Evolutionary conservation across 2,113 vertebrate species (phyloP).

Genomic region (Falco punctatus): DNA sequence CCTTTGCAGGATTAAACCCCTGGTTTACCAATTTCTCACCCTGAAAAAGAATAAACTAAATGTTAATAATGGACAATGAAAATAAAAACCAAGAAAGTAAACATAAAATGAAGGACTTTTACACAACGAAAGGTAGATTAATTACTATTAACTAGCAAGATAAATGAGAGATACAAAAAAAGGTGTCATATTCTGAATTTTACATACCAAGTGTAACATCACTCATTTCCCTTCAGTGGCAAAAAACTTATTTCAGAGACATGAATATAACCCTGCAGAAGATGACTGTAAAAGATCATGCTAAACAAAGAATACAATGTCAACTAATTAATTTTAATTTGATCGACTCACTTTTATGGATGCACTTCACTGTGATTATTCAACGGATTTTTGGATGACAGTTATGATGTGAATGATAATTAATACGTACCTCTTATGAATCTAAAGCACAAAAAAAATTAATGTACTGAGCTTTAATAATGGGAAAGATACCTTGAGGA

Average conservation of each 20-base stretch:
- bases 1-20: background rate
- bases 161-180: background rate
- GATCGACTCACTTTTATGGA: background rate
- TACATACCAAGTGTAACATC: background rate
- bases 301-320: background rate
- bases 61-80: background rate
- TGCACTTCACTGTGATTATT: constrained; percentile 1
- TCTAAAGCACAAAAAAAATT: background rate
- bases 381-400: background rate
- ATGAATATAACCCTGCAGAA: background rate
- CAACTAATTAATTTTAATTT: constrained; percentile 46
- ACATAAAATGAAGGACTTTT: background rate
- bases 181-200: background rate
- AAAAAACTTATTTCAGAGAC: background rate
- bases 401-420: constrained; percentile 7
- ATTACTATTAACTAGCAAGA: background rate
- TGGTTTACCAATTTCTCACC: background rate
- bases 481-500: background rate
- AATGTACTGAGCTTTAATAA: background rate
- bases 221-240: background rate
- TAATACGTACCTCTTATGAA: background rate
- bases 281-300: background rate
- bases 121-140: background rate
- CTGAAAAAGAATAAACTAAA: background rate
- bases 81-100: background rate